These are phyloP conservation scores for Pomatorhinus ruficollis DNA, from an alignment of 2,113 vertebrate genomes.

Conservation along the genomic window DNA sequence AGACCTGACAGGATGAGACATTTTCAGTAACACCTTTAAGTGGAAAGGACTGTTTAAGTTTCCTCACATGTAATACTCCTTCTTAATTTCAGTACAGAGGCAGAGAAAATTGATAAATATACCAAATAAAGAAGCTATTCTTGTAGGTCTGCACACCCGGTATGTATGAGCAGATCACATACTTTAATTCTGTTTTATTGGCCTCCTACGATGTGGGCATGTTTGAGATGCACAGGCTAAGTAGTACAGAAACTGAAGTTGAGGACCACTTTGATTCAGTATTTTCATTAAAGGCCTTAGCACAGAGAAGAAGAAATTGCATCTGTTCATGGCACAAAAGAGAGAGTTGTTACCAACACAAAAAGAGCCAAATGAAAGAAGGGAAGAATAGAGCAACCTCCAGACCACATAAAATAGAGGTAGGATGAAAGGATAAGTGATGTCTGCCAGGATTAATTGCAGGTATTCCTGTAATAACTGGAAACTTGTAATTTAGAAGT, in stretches of 20 bases:
- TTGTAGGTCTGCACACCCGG: neutral
- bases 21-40: neutral
- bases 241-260: neutral
- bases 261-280: neutral
- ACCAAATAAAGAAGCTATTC: neutral
- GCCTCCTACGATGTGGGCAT: neutral
- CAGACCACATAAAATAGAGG: neutral
- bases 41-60: neutral
- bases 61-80: neutral
- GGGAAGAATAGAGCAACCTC: neutral
- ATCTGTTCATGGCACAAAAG: neutral
- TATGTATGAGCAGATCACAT: neutral
- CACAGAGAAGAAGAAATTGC: neutral
- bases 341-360: neutral
- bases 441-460: constrained; percentile 27
- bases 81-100: neutral
- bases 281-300: neutral
- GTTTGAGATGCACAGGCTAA: neutral
- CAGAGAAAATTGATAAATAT: neutral
- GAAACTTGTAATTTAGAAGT: constrained; percentile 26
- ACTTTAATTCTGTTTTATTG: neutral
- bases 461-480: constrained; percentile 4
- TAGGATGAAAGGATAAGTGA: constrained; percentile 38
- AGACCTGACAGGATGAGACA: neutral
- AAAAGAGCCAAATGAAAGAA: neutral